Evolutionary conservation across 1,140 invertebrate genomes (phyloP).

Genomic region (Scylla paramamosain): DNA sequence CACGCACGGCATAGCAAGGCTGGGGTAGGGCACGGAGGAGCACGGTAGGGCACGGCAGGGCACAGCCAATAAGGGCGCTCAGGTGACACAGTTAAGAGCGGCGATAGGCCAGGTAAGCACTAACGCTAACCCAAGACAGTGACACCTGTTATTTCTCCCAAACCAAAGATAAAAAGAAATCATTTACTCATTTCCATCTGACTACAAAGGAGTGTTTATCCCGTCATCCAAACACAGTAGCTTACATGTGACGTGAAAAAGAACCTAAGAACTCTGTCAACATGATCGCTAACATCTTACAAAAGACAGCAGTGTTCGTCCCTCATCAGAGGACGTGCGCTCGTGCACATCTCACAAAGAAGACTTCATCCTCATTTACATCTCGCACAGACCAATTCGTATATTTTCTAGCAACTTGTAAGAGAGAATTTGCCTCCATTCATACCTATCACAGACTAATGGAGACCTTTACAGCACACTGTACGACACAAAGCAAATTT

Average conservation of each 20-base stretch:
- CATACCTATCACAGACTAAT: no score
- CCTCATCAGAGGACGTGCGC: background rate
- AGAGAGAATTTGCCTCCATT: no score
- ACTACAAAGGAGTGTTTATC: conserved; percentile 21
- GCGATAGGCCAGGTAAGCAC: background rate
- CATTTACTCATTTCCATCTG: background rate
- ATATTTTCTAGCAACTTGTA: no score
- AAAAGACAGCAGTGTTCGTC: background rate
- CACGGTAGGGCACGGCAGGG: background rate
- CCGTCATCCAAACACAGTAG: background rate
- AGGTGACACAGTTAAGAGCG: background rate
- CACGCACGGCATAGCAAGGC: background rate
- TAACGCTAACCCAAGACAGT: background rate
- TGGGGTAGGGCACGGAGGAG: background rate
- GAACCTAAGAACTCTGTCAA: no score
- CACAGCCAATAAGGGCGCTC: background rate
- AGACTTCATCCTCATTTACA: background rate
- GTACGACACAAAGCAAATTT: background rate
- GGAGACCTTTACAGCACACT: background rate
- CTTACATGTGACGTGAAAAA: no score
- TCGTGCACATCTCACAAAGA: background rate
- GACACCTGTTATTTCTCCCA: background rate
- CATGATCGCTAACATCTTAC: no score
- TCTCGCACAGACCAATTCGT: no score
- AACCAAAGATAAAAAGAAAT: background rate